Base-by-base conservation (phyloP, 2,113 vertebrate genomes). In the Anolis sagrei region DNA sequence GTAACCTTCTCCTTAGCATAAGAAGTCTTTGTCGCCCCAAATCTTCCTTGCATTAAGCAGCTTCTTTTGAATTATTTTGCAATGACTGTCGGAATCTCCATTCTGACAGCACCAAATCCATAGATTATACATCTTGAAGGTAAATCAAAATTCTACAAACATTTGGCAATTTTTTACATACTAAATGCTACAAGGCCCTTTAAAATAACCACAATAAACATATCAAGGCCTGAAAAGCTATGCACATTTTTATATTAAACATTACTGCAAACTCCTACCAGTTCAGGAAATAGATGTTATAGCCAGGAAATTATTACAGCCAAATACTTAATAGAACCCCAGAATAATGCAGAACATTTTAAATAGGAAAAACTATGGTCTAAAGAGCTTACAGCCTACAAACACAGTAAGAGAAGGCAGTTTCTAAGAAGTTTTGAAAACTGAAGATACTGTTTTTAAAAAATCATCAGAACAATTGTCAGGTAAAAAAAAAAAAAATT, bases 401-500 rank as follows among this genome's bases (percentile, higher is more conserved):
- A 49, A 62, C 32, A 64, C 23, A 54, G 75, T 66, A 9, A 9
- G 32, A 74, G 32, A 75, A n/a, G 21, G 32, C 5, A 62, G 48
- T 62, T 51, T n/a, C 6, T 32, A 1, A 25, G 32, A 34, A 68
- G 6, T 9, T 25, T 48, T 21, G 58, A 39, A 27, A 74, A 10
- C 13, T 74, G 39, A 75, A 86, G 54, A 80, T 81, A 21, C 14
- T 36, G 16, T 58, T 58, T 58, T 16, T 83, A 48, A 36, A 19
- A 7, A 27, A 75, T 87, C 89, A 91, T 83, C 49, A 51, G 49
- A 14, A 54, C 16, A 54, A 54, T 14, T 54, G 13, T 76, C 54
- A 58, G 54, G 29, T n/a, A 13, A 76, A 29, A 9, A 76, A 94
- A 73, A 21, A 78, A 87, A 23, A 81, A 49, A 72, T 82, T 91